Percentiles rank a stretch among this genome's conserved stretches.
phyloP scores from a whole-genome alignment of 2,888 invertebrate species.

The Orthosia cruda region DNA sequence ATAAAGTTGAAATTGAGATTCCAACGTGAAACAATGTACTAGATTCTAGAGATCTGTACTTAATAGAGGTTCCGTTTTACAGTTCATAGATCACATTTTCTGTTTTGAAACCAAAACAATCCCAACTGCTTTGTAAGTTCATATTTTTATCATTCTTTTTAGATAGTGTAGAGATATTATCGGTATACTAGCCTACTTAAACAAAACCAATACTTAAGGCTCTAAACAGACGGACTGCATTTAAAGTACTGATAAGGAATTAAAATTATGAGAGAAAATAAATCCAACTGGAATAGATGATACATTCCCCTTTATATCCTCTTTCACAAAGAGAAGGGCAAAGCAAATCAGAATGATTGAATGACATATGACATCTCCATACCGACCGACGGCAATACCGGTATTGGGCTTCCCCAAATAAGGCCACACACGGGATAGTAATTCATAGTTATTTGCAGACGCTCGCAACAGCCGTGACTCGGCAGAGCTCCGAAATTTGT shows the following conservation, averaged over 20 bases:
- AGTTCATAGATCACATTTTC: background rate
- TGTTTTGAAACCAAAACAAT: background rate
- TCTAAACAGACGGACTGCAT: too few relatives aligned
- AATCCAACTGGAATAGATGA: background rate
- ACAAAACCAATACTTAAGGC: too few relatives aligned
- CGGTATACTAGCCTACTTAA: too few relatives aligned
- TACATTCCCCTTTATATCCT: background rate
- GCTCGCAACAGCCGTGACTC: slow-evolving; percentile 36
- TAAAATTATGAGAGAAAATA: too few relatives aligned
- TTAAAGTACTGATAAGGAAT: too few relatives aligned
- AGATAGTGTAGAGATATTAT: too few relatives aligned
- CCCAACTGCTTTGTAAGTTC: background rate
- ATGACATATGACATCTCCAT: slow-evolving; percentile 4
- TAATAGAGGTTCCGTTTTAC: slow-evolving; percentile 10
- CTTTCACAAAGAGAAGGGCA: background rate
- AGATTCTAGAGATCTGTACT: slow-evolving; percentile 41
- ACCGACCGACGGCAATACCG: background rate
- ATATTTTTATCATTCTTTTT: too few relatives aligned
- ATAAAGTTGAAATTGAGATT: slow-evolving; percentile 58
- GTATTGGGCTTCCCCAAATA: slow-evolving; percentile 29
- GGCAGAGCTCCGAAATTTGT: slow-evolving; percentile 58
- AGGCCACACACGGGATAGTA: slow-evolving; percentile 35
- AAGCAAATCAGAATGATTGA: background rate
- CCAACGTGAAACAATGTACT: slow-evolving; percentile 50
- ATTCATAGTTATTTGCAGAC: slow-evolving; percentile 60